These are phyloP conservation scores for Plestiodon gilberti DNA, from an alignment of 2,113 vertebrate species.

Conservation along the genomic window DNA sequence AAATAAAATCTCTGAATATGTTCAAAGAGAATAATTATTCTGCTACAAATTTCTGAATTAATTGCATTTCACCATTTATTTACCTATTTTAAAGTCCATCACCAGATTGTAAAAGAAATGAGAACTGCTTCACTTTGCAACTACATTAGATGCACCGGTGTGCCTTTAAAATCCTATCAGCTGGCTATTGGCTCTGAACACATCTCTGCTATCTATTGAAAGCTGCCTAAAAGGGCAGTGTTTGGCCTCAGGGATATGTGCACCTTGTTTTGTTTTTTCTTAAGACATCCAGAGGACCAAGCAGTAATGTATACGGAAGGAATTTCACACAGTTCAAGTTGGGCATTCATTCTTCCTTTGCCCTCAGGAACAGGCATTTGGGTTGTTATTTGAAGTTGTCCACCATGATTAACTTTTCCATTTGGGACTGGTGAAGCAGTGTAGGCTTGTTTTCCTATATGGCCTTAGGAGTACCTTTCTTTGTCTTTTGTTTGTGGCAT, in stretches of 20 bases:
- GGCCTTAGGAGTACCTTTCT: constrained; percentile 29
- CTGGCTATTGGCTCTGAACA: not conserved
- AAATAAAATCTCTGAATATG: not conserved
- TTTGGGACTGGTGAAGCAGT: constrained; percentile 20
- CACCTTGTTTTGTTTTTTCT: constrained; percentile 8
- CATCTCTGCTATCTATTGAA: not conserved
- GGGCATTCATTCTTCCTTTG: constrained; percentile 29
- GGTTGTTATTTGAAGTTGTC: constrained; percentile 58
- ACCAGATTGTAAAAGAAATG: not conserved
- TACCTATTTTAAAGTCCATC: constrained; percentile 10
- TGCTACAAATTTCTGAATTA: constrained; percentile 60
- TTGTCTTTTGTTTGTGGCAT: not conserved
- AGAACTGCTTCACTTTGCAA: constrained; percentile 16
- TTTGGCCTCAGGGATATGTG: constrained; percentile 13
- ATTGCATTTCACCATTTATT: constrained; percentile 47
- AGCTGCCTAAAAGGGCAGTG: constrained; percentile 29
- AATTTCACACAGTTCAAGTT: constrained; percentile 23
- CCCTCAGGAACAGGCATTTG: constrained; percentile 28
- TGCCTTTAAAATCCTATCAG: constrained; percentile 23
- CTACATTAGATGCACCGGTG: not conserved
- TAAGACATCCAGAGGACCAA: not conserved
- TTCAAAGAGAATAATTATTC: constrained; percentile 7
- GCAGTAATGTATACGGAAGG: constrained; percentile 13
- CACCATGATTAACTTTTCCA: constrained; percentile 7
- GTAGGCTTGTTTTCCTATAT: constrained; percentile 36